Base-by-base conservation (phyloP, 2,888 invertebrate genomes). In the Apomyelois bistriatella region DNA sequence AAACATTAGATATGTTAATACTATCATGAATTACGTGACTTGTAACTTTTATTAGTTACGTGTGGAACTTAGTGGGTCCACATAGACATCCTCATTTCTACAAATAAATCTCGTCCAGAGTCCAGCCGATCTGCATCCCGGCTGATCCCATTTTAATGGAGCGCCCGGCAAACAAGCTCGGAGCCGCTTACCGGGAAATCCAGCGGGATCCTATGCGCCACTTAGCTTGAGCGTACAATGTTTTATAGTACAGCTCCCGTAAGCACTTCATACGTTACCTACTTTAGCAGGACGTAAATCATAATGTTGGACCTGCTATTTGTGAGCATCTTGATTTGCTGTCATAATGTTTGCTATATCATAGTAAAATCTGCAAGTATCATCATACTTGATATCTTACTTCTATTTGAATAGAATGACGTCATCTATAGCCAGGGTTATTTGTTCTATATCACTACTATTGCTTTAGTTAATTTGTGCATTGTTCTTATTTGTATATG, bases 131-230 rank as follows among this genome's bases (percentile, higher is more conserved):
- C 86, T 90, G 88, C 89, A 89, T 89, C 85, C 79, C 73, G 72
- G 71, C 83, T 89, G 90, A 90, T 89, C 90, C 90, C 76, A 88
- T 89, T 90, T 90, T 90, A 90, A 90, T 90, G 88, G 89, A 90
- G 84, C 86, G 84, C 85, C 84, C 82, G 83, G 89, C 88, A 89
- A 89, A 89, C 88, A 89, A 84, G 86, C 86, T 85, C 76, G 62
- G 78, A 82, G 81, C 82, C 80, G 89, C 89, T 88, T 88, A 85
- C 85, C 70, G 79, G 77, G 75, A 89, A 90, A 90, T 88, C 87
- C 88, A 73, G 74, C 66, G 75, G 76, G 82, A 86, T 85, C 84
- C 83, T 65, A 70, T 83, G 79, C 82, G 73, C 85, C 82, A 87
- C 88, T 89, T 88, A 86, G 82, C 73, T 70, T 70, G 46, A 67